Evolutionary conservation across 2,113 vertebrate species (phyloP).

Genomic region (Chloropsis hardwickii): DNA sequence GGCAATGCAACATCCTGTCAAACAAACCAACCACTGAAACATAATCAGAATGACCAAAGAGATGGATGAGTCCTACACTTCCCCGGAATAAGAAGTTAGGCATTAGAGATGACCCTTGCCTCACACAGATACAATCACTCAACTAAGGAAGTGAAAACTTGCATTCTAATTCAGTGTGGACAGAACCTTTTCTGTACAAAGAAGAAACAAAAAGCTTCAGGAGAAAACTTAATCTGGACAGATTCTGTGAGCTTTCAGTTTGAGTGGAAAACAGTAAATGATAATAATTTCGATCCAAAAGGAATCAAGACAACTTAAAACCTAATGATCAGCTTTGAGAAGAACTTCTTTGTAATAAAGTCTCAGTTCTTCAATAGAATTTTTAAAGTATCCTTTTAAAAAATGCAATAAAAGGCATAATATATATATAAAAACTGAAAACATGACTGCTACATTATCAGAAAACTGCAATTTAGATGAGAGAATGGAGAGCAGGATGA

Average conservation of each 20-base stretch:
- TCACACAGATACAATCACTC: neutral
- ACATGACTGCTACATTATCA: neutral
- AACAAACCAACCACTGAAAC: neutral
- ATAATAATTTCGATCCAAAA: neutral
- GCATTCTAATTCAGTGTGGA: neutral
- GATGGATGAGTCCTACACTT: neutral
- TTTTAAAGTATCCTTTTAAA: neutral
- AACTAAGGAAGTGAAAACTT: neutral
- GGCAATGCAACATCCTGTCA: neutral
- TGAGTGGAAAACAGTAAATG: neutral
- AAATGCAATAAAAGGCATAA: neutral
- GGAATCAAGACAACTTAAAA: neutral
- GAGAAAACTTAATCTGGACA: neutral
- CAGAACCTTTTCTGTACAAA: neutral
- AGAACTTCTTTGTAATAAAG: neutral
- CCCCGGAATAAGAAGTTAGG: neutral
- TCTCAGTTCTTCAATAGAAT: neutral
- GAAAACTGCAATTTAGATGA: neutral
- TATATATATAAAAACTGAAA: neutral
- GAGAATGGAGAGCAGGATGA: neutral
- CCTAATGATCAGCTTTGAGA: neutral
- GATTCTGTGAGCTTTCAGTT: neutral
- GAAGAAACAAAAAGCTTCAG: neutral
- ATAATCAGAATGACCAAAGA: neutral
- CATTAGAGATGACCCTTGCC: neutral